Percentiles rank a stretch among this genome's conserved stretches.
Conservation (phyloP, 2,113 vertebrate genomes). For the Nycticebus coucang region DNA sequence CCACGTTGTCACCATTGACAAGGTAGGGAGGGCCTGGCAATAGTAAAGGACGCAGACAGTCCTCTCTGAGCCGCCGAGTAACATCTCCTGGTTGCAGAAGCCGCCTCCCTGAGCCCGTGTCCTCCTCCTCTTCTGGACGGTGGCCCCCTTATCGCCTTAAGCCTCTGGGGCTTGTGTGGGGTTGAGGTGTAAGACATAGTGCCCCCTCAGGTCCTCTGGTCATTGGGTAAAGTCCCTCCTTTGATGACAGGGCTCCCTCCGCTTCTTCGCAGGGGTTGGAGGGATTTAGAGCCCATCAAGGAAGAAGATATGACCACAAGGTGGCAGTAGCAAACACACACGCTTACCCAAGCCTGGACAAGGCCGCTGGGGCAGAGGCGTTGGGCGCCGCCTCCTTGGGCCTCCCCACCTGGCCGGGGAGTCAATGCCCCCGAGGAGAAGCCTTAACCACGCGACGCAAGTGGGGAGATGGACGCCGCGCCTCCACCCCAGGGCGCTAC, state of each 20-base stretch:
- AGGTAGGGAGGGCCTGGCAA: neutral
- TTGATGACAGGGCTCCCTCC: neutral
- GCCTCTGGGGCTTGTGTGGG: neutral
- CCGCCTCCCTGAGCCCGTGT: neutral
- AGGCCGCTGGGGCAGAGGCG: neutral
- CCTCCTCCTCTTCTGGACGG: neutral
- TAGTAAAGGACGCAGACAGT: neutral
- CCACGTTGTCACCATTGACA: neutral
- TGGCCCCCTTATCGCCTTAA: neutral
- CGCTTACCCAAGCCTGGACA: neutral
- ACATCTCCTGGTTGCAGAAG: neutral
- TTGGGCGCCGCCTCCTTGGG: neutral
- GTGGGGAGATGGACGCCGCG: neutral
- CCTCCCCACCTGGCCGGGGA: neutral
- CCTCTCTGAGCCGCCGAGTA: neutral
- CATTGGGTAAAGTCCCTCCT: neutral
- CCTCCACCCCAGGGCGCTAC: neutral
- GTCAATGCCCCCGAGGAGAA: neutral
- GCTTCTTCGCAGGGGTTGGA: neutral
- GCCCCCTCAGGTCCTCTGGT: neutral
- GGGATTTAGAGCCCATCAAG: neutral
- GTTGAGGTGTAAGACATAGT: neutral
- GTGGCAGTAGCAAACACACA: neutral
- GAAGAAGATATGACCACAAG: neutral
- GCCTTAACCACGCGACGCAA: neutral